A percentile compares a stretch with the other conserved stretches of the same genome.
These are phyloP conservation scores for Casuarius casuarius DNA, from an alignment of 2,113 vertebrate genomes.

Conservation along the genomic window DNA sequence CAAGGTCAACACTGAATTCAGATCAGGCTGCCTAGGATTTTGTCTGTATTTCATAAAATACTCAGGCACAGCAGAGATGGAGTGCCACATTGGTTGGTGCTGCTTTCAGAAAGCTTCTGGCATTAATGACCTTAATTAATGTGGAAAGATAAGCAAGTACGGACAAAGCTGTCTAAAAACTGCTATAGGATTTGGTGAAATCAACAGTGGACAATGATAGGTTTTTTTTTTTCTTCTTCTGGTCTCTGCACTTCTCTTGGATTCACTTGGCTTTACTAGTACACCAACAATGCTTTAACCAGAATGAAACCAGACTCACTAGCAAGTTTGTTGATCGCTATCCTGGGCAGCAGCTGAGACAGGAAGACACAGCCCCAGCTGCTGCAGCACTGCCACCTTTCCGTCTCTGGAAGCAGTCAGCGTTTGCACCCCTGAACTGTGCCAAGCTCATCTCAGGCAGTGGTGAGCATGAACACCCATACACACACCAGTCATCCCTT, in stretches of 20 bases:
- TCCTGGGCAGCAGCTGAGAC: background rate
- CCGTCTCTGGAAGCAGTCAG: background rate
- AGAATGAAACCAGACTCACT: background rate
- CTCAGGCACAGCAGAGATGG: background rate
- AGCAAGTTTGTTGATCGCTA: background rate
- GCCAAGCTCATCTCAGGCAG: fast-evolving
- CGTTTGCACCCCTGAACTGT: background rate
- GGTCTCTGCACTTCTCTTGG: background rate
- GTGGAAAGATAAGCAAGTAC: background rate
- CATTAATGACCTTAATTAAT: too few relatives aligned
- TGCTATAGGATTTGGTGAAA: background rate
- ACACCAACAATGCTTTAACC: background rate
- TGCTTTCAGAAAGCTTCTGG: background rate
- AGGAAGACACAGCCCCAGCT: background rate
- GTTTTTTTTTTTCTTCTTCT: background rate
- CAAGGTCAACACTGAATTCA: background rate
- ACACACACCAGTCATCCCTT: fast-evolving
- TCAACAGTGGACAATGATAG: background rate
- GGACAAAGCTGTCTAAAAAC: background rate
- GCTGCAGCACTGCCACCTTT: background rate
- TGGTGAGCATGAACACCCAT: background rate
- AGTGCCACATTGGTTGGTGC: background rate
- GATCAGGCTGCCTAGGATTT: background rate
- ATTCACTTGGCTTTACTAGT: background rate
- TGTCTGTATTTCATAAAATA: background rate